These are phyloP conservation scores for Philonicus albiceps DNA, from an alignment of 2,888 invertebrate genomes.

Conservation along the genomic window DNA sequence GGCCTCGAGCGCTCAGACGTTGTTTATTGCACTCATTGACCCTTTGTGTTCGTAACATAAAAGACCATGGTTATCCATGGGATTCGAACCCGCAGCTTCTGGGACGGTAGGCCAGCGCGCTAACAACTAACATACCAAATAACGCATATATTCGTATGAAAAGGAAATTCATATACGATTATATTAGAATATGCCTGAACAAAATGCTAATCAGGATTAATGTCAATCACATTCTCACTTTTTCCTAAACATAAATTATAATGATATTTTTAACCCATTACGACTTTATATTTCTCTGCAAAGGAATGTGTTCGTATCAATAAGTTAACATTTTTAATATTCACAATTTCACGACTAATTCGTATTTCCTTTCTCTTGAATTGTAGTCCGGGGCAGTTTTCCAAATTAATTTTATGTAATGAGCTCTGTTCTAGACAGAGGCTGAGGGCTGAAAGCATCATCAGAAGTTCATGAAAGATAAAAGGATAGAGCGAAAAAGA, in stretches of 20 bases:
- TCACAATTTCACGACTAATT: neutral
- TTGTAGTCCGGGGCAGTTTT: neutral
- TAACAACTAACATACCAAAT: too few relatives aligned
- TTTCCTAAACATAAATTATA: neutral
- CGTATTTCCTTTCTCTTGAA: neutral
- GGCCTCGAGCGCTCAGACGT: too few relatives aligned
- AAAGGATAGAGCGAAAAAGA: neutral
- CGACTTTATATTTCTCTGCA: neutral
- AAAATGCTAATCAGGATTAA: neutral
- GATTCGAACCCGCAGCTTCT: too few relatives aligned
- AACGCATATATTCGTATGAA: neutral
- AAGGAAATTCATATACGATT: neutral
- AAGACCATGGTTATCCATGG: too few relatives aligned
- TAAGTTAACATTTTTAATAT: neutral
- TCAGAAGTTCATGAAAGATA: neutral
- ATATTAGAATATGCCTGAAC: too few relatives aligned
- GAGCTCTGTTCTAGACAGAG: neutral
- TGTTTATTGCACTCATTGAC: too few relatives aligned
- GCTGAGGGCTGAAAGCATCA: neutral
- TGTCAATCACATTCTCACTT: neutral
- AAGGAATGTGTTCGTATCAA: neutral
- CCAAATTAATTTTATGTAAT: neutral
- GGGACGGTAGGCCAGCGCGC: too few relatives aligned
- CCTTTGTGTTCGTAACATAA: too few relatives aligned
- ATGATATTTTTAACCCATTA: neutral